Percentiles rank a stretch among this genome's conserved stretches.
These are phyloP conservation scores for Enteromius mattozi DNA, from an alignment of 2,797 vertebrate genomes.

Conservation along the genomic window DNA sequence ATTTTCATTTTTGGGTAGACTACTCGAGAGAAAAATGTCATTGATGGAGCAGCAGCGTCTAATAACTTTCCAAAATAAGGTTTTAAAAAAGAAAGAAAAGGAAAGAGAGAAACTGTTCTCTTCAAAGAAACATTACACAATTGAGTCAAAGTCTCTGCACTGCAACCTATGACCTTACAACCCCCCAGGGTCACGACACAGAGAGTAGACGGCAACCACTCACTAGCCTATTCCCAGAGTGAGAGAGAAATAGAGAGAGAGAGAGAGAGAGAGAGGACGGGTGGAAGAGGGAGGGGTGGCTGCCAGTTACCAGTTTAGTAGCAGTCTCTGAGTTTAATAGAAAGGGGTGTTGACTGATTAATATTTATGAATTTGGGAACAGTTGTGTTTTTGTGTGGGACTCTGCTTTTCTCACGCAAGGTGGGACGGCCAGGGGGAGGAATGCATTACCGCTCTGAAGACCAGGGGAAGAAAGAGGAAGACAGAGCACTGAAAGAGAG, in stretches of 20 bases:
- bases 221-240: slow-evolving; percentile 40
- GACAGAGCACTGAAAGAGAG: slow-evolving; percentile 63
- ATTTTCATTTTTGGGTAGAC: not conserved
- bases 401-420: slow-evolving; percentile 66
- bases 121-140: slow-evolving; percentile 60
- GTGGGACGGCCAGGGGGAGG: slow-evolving; percentile 62
- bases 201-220: slow-evolving; percentile 53
- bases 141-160: slow-evolving; percentile 60
- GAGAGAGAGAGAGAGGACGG: not conserved
- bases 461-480: slow-evolving; percentile 62
- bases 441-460: slow-evolving; percentile 65
- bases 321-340: slow-evolving; percentile 62
- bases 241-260: slow-evolving; percentile 6
- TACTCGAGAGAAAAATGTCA: not conserved
- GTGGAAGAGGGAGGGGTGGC: slow-evolving; percentile 27
- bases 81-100: slow-evolving; percentile 35
- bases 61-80: slow-evolving; percentile 6
- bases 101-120: slow-evolving; percentile 38
- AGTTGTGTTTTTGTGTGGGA: slow-evolving; percentile 69
- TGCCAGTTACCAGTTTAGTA: slow-evolving; percentile 62
- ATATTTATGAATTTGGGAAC: slow-evolving; percentile 73
- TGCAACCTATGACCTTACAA: slow-evolving; percentile 56
- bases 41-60: not conserved
- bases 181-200: slow-evolving; percentile 54
- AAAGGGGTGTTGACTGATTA: slow-evolving; percentile 71